Evolutionary conservation across 2,113 vertebrate species (phyloP).

Genomic region (Naja naja): DNA sequence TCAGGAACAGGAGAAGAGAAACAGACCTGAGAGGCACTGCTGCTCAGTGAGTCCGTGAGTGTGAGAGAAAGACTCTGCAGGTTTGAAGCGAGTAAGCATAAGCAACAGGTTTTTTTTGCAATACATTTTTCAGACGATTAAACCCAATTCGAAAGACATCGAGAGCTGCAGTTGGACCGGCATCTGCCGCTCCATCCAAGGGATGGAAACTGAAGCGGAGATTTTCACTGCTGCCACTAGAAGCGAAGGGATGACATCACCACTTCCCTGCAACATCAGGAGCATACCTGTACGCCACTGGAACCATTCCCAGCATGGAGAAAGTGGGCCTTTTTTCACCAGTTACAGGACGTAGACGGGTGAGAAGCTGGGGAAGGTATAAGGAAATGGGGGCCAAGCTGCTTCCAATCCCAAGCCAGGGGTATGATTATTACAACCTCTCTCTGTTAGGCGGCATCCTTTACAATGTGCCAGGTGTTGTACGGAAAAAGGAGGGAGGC

Average conservation of each 20-base stretch:
- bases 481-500: neutral
- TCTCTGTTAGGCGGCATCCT: neutral
- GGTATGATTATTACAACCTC: no score
- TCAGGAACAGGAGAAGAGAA: neutral
- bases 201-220: neutral
- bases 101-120: neutral
- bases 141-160: neutral
- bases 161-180: neutral
- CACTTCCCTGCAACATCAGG: neutral
- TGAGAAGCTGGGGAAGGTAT: neutral
- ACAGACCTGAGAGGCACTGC: neutral
- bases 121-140: neutral
- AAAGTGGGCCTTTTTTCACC: neutral
- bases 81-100: neutral
- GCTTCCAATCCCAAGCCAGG: neutral
- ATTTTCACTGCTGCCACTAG: neutral
- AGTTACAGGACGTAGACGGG: neutral
- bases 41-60: neutral
- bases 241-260: neutral
- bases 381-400: neutral
- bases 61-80: neutral
- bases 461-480: neutral
- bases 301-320: neutral
- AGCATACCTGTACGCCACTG: neutral
- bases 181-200: neutral